Evolutionary conservation across 2,797 vertebrate species (phyloP).

Genomic region (Loris lydekkerianus): DNA sequence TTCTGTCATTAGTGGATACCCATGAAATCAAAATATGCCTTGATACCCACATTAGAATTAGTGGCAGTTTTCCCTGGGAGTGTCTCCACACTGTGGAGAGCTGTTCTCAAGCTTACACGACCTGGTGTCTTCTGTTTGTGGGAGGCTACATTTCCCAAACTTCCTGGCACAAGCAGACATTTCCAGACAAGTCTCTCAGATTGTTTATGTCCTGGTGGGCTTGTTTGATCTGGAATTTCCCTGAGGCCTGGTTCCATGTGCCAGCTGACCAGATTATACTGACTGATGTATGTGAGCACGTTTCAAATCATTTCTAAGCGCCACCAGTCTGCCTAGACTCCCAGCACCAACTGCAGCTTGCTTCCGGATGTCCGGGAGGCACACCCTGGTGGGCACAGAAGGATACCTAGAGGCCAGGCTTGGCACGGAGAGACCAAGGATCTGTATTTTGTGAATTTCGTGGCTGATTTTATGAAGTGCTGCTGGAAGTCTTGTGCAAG

Average conservation of each 20-base stretch:
- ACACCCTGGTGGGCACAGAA: not conserved
- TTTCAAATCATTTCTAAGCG: constrained; percentile 66
- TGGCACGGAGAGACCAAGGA: not conserved
- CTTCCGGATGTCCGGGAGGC: not conserved
- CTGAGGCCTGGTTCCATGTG: constrained; percentile 51
- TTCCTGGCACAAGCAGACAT: not conserved
- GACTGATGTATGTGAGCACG: not conserved
- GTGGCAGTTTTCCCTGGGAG: not conserved
- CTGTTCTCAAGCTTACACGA: not conserved
- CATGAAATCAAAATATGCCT: not conserved
- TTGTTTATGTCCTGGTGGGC: constrained; percentile 22
- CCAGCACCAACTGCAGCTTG: not conserved
- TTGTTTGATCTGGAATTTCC: constrained; percentile 66
- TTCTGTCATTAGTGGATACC: not conserved
- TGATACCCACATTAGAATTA: not conserved
- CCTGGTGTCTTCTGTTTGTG: not conserved
- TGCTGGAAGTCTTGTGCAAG: not conserved
- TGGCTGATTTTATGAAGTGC: not conserved
- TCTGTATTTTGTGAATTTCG: not conserved
- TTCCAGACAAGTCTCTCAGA: constrained; percentile 28
- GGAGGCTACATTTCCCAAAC: not conserved
- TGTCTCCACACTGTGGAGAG: no score
- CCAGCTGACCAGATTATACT: constrained; percentile 58
- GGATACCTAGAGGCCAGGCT: not conserved
- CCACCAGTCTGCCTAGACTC: constrained; percentile 8